Evolutionary conservation across 2,888 invertebrate species (phyloP).

Genomic region (Torymus texanus): DNA sequence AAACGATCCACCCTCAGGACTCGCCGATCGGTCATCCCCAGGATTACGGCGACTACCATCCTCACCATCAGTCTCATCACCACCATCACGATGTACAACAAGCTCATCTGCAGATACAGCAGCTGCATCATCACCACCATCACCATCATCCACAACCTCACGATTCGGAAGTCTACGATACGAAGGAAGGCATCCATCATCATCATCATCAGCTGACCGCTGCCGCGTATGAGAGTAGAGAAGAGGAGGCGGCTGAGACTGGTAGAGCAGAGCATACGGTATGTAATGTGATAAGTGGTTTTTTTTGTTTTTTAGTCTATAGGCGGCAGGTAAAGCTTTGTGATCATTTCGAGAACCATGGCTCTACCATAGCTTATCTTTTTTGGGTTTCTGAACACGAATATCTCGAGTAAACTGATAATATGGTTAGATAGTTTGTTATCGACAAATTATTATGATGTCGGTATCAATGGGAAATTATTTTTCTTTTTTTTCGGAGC

Average conservation of each 20-base stretch:
- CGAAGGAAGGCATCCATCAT: conserved; percentile 37
- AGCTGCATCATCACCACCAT: conserved; percentile 61
- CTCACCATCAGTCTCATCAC: conserved; percentile 62
- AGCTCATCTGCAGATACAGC: conserved; percentile 42
- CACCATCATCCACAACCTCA: conserved; percentile 25
- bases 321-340: no score
- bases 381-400: no score
- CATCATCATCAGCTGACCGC: conserved; percentile 31
- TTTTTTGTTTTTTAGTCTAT: no score
- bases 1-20: conserved; percentile 78
- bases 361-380: no score
- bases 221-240: conserved; percentile 29
- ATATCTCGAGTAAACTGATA: no score
- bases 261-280: conserved; percentile 46
- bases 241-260: conserved; percentile 53
- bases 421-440: no score
- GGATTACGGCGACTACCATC: conserved; percentile 55
- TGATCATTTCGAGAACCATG: no score
- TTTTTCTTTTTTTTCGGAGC: no score
- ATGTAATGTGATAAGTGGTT: neutral
- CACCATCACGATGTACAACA: conserved; percentile 46
- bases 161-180: conserved; percentile 47
- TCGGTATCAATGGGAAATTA: no score
- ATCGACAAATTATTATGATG: no score
- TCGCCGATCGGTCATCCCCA: conserved; percentile 55